phyloP scores from a whole-genome alignment of 2,888 invertebrate species.

The Rhagium mordax region DNA sequence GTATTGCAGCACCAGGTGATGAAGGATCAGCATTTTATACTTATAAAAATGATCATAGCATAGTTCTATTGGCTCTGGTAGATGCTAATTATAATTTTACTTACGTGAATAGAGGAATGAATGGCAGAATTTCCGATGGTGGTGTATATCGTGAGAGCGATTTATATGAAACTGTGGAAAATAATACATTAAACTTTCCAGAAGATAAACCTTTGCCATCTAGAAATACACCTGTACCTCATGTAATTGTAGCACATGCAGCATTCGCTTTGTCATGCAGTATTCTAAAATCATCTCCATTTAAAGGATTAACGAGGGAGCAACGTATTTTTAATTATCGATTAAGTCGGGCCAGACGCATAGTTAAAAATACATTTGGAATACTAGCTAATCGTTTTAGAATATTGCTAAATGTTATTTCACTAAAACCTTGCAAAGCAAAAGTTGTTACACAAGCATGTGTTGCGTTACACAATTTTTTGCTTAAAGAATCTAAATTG shows the following conservation, averaged over 20 bases:
- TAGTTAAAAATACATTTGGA: constrained; percentile 48
- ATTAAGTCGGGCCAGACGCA: constrained; percentile 37
- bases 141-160: constrained; percentile 52
- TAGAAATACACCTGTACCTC: constrained; percentile 47
- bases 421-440: constrained; percentile 41
- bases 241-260: constrained; percentile 58
- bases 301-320: constrained; percentile 33
- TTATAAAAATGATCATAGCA: constrained; percentile 43
- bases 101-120: constrained; percentile 54
- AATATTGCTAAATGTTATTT: constrained; percentile 41
- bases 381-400: constrained; percentile 46
- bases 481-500: background rate
- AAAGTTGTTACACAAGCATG: constrained; percentile 36
- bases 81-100: constrained; percentile 53
- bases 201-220: constrained; percentile 48
- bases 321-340: constrained; percentile 46
- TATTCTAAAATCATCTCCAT: constrained; percentile 57
- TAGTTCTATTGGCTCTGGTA: constrained; percentile 56
- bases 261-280: constrained; percentile 55
- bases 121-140: constrained; percentile 57
- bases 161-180: constrained; percentile 45
- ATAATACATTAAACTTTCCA: constrained; percentile 53
- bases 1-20: constrained; percentile 32
- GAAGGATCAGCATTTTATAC: constrained; percentile 52
- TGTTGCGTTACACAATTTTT: constrained; percentile 40